These are phyloP conservation scores for Molossus molossus DNA, from an alignment of 2,797 vertebrate species.

Conservation along the genomic window DNA sequence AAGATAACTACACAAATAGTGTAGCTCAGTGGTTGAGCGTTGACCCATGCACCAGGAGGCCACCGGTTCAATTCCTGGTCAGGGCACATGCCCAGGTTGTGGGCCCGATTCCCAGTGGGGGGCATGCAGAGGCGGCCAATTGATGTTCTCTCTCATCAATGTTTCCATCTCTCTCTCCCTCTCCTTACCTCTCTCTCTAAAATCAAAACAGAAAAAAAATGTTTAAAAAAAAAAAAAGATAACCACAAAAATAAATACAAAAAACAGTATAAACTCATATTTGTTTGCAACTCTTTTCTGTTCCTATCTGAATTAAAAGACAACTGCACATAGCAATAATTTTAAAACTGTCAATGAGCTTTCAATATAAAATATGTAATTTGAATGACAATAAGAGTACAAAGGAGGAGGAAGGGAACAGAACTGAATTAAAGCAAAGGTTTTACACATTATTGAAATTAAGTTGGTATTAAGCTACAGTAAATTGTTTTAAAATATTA, in stretches of 20 bases:
- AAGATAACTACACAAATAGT: background rate
- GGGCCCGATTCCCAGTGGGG: too few species aligned
- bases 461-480: slow-evolving; percentile 21
- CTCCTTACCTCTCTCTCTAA: too few species aligned
- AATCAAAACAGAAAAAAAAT: too few species aligned
- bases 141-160: too few species aligned
- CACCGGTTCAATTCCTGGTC: too few species aligned
- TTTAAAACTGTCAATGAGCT: background rate
- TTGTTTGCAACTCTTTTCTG: slow-evolving; percentile 5
- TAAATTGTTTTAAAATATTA: slow-evolving; percentile 15
- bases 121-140: too few species aligned
- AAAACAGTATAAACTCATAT: background rate
- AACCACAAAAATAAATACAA: background rate
- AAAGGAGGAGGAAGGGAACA: background rate
- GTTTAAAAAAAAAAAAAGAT: background rate
- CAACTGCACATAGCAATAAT: slow-evolving; percentile 42
- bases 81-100: too few species aligned
- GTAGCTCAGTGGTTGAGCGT: too few species aligned
- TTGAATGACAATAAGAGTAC: background rate
- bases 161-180: too few species aligned
- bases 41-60: too few species aligned
- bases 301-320: slow-evolving; percentile 22
- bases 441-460: background rate
- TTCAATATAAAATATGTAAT: slow-evolving; percentile 1
- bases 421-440: slow-evolving; percentile 23